Evolutionary conservation across 2,888 invertebrate genomes (phyloP), one percentile per base, ranked within the genome.

Genomic region (Oligia strigilis): DNA sequence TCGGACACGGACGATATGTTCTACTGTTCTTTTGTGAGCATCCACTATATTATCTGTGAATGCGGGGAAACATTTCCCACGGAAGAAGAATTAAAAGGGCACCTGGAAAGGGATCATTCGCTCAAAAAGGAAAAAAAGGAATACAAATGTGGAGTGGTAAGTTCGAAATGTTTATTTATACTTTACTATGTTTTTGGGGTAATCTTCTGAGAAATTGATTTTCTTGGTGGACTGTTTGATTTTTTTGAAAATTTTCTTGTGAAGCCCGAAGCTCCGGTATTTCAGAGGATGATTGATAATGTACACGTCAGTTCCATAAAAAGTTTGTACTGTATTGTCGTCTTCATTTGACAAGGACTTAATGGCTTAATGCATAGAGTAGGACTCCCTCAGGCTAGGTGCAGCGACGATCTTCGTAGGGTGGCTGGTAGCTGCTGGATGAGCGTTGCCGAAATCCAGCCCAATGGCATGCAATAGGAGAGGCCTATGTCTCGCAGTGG

Each of bases 11-110:
- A 91, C 73, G 92, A 93, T 84, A 93, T 92, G 91, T 93, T 94
- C 90, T 94, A 92, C 87, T 94, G 94, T 90, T 94, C 95, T 46
- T 94, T 95, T 87, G 95, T 95, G 82, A 94, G 94, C 90, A 94
- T 94, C 82, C 94, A 95, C 82, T 95, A 95, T 91, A 95, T 95
- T 92, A 95, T 95, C 94, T 95, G 95, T 94, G 94, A 95, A 83
- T 95, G 95, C 66, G 95, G 95, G 0, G 94, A 95, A 84, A 95
- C 93, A 36, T 95, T 95, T 90, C 93, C 94, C 0, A 92, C 93
- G 0, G 95, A 95, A 75, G 94, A 94, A 36, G 92, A 90, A 4
- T 81, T 95, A 74, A 93, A 91, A 80, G 81, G 75, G 0, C 95
- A 95, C 88, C 88, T 95, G 78, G 94, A 94, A 40, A 90, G 80